Evolutionary conservation across 1,140 invertebrate genomes (phyloP).

Genomic region (Diorhabda sublineata): DNA sequence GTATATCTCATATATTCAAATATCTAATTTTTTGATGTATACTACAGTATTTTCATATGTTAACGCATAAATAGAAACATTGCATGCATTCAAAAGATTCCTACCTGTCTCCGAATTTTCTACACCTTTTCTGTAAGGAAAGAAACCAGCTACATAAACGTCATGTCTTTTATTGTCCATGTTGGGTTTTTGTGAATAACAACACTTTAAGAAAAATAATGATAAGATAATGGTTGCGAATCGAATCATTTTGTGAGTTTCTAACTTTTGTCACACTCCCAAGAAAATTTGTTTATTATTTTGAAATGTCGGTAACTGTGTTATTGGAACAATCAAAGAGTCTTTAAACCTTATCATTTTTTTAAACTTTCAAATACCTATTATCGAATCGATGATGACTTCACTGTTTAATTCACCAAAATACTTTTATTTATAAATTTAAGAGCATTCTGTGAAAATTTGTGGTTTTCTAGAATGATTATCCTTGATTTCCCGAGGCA

Average conservation of each 20-base stretch:
- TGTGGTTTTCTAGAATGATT: neutral
- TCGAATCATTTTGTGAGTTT: conserved; percentile 2
- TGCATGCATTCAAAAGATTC: neutral
- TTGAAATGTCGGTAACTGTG: conserved; percentile 1
- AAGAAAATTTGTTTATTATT: conserved; percentile 4
- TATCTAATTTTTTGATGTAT: too few species aligned
- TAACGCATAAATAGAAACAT: too few species aligned
- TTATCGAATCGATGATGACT: too few species aligned
- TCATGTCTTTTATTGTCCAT: conserved; percentile 58
- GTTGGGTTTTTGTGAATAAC: conserved; percentile 52
- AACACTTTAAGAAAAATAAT: conserved; percentile 16
- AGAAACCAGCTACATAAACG: conserved; percentile 89
- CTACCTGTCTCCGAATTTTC: conserved; percentile 62
- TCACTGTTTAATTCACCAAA: too few species aligned
- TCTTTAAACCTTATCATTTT: conserved; percentile 3
- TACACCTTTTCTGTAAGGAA: conserved; percentile 77
- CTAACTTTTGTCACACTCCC: conserved; percentile 4
- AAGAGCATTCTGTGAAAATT: neutral
- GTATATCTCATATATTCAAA: too few species aligned
- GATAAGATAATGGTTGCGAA: conserved; percentile 8
- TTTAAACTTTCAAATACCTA: neutral
- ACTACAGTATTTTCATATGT: too few species aligned
- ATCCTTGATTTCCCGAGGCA: conserved; percentile 16
- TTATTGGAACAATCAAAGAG: neutral
- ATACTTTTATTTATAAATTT: too few species aligned